These are phyloP conservation scores for Anableps anableps DNA, from an alignment of 2,797 vertebrate species.

Conservation along the genomic window DNA sequence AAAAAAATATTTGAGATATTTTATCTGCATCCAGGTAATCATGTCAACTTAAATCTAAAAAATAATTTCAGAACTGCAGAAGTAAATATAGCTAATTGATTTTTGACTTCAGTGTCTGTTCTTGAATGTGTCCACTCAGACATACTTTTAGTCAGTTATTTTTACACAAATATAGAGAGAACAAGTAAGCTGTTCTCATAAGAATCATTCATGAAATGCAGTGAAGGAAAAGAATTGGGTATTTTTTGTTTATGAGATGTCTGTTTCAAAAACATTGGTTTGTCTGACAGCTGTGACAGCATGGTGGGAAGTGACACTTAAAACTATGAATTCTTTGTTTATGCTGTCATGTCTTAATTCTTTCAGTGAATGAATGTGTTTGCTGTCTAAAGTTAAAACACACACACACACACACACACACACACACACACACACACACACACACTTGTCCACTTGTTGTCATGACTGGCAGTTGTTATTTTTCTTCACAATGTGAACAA, in stretches of 20 bases:
- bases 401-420: constrained; percentile 1
- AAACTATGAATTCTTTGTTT: constrained; percentile 18
- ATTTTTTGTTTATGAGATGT: constrained; percentile 45
- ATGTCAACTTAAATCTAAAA: background rate
- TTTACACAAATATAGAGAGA: background rate
- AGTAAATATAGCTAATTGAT: background rate
- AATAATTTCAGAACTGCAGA: background rate
- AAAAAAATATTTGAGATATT: background rate
- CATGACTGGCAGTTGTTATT: background rate
- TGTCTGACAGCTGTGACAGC: constrained; percentile 43
- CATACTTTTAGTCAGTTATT: background rate
- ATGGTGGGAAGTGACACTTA: background rate
- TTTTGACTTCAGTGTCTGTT: background rate
- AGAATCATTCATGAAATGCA: constrained; percentile 42
- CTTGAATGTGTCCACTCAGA: background rate
- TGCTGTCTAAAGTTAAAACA: background rate
- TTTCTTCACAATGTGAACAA: constrained; percentile 23
- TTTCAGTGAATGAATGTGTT: constrained; percentile 6
- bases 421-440: background rate
- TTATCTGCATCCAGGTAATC: background rate
- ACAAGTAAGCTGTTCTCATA: background rate
- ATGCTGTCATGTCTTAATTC: constrained; percentile 4
- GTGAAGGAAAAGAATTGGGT: constrained; percentile 32
- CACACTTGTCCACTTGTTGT: background rate
- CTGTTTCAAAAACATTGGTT: constrained; percentile 25